These are phyloP conservation scores for Carposina sasakii DNA, from an alignment of 1,140 invertebrate genomes.

Conservation along the genomic window DNA sequence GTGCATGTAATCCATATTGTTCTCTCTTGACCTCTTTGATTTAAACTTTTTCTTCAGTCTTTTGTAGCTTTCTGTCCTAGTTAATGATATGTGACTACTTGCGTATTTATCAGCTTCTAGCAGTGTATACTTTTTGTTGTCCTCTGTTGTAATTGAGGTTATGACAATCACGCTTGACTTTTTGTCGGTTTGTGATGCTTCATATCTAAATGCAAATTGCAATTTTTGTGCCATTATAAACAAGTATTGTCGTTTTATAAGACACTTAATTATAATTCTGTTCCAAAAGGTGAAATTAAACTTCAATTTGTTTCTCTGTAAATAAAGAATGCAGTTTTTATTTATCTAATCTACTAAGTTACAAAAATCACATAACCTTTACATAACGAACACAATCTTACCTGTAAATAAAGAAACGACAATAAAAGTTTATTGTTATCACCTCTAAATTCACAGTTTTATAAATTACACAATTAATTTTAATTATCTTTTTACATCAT, in stretches of 20 bases:
- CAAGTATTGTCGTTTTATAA: conserved; percentile 2
- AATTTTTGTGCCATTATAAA: conserved; percentile 16
- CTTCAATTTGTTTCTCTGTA: neutral
- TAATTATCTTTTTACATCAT: too few relatives aligned
- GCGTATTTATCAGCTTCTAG: conserved; percentile 20
- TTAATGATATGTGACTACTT: conserved; percentile 20
- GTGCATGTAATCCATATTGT: conserved; percentile 21
- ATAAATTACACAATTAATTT: too few relatives aligned
- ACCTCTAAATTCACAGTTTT: too few relatives aligned
- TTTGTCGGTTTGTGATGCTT: conserved; percentile 9
- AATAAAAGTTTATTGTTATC: too few relatives aligned
- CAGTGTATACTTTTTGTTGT: conserved; percentile 18
- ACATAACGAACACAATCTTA: too few relatives aligned
- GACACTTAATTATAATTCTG: neutral
- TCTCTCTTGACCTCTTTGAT: conserved; percentile 20
- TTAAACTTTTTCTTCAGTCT: conserved; percentile 21
- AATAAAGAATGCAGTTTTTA: neutral
- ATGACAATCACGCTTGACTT: conserved; percentile 23
- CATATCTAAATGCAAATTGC: conserved; percentile 21
- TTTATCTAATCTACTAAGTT: too few relatives aligned
- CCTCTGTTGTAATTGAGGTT: conserved; percentile 28
- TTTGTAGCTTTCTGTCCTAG: conserved; percentile 12
- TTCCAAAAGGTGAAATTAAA: neutral
- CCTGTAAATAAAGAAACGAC: too few relatives aligned
- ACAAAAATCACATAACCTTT: too few relatives aligned